Evolutionary conservation across 1,140 invertebrate species (phyloP).

Genomic region (Brachionus manjavacas): DNA sequence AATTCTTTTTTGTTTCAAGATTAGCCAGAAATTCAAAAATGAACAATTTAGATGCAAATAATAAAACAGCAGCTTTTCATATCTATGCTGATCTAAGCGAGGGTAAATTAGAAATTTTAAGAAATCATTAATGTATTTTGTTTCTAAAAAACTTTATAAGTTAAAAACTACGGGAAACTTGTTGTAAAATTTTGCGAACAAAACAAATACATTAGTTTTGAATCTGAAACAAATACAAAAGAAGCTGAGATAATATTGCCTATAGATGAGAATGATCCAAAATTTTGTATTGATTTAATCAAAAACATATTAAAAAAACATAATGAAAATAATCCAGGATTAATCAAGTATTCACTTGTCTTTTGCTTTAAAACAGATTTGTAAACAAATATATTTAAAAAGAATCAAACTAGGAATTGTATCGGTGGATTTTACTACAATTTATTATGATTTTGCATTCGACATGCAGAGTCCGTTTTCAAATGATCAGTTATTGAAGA

Average conservation of each 20-base stretch:
- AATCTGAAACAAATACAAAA: neutral
- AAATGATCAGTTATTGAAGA: constrained; percentile 1
- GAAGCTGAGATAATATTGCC: constrained; percentile 18
- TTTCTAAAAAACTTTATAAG: too few relatives aligned
- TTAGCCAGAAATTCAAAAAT: neutral
- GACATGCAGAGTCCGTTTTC: constrained; percentile 17
- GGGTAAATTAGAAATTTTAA: neutral
- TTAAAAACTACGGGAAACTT: constrained; percentile 37
- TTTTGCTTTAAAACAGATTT: neutral
- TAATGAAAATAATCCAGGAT: neutral
- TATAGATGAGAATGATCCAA: neutral
- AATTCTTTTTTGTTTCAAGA: too few relatives aligned
- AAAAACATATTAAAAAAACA: neutral
- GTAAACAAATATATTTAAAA: neutral
- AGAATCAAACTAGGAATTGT: constrained; percentile 10
- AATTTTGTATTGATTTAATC: neutral
- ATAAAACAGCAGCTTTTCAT: constrained; percentile 36
- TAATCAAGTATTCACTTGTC: neutral
- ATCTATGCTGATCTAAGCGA: constrained; percentile 32
- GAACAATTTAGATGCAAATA: neutral
- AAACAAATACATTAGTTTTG: neutral
- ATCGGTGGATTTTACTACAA: constrained; percentile 16
- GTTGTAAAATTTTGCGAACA: neutral
- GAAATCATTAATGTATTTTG: neutral
- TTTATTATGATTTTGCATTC: constrained; percentile 34